A percentile compares a stretch with the other conserved stretches of the same genome.
These are phyloP conservation scores for Stenodema calcarata DNA, from an alignment of 2,888 invertebrate genomes.

Conservation along the genomic window DNA sequence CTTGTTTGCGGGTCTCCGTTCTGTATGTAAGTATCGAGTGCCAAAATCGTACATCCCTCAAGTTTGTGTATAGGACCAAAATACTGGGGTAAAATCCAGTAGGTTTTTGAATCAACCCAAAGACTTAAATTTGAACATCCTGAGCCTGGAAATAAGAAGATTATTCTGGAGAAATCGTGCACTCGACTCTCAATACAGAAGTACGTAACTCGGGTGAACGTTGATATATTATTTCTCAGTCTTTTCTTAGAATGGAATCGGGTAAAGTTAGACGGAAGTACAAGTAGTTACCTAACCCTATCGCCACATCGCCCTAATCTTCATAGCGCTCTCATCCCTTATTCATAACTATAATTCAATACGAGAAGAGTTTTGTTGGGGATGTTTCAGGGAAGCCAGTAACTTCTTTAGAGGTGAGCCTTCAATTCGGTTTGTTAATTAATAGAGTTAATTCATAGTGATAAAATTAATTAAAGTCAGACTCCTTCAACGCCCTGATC, in stretches of 20 bases:
- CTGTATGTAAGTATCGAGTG: too few species aligned
- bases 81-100: too few species aligned
- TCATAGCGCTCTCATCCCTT: not conserved
- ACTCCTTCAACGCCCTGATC: not conserved
- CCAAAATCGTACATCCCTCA: too few species aligned
- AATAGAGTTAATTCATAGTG: slow-evolving; percentile 14
- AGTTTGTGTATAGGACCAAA: too few species aligned
- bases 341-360: not conserved
- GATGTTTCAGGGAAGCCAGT: not conserved
- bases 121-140: too few species aligned
- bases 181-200: not conserved
- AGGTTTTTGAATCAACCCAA: too few species aligned
- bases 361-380: not conserved
- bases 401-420: not conserved
- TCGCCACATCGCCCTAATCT: not conserved
- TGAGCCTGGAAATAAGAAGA: too few species aligned
- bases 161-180: not conserved
- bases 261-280: not conserved
- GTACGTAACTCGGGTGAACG: not conserved
- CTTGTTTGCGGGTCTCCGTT: too few species aligned
- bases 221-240: not conserved
- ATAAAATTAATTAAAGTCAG: slow-evolving; percentile 15
- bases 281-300: not conserved
- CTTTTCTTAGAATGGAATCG: not conserved
- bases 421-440: slow-evolving; percentile 4